A percentile compares a stretch with the other conserved stretches of the same genome.
These are phyloP conservation scores for Onychostoma macrolepis DNA, from an alignment of 2,113 vertebrate genomes.

Conservation along the genomic window DNA sequence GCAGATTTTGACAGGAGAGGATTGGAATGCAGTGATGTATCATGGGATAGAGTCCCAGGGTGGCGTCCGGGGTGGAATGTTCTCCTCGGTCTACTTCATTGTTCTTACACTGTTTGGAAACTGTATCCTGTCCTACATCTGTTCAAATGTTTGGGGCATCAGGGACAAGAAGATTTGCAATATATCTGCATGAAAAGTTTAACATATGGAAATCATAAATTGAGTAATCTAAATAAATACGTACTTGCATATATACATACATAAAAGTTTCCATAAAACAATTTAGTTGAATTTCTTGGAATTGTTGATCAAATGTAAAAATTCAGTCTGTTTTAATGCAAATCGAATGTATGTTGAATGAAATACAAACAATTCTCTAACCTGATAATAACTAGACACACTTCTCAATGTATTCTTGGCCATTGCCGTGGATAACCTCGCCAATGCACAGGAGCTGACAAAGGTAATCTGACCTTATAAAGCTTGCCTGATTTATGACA, in stretches of 20 bases:
- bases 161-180: background rate
- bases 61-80: constrained; percentile 91
- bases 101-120: constrained; percentile 96
- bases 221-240: background rate
- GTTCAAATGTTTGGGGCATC: background rate
- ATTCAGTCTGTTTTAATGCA: background rate
- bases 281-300: background rate
- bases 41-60: constrained; percentile 95
- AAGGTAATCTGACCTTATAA: constrained; percentile 78
- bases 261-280: background rate
- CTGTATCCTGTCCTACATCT: constrained; percentile 86
- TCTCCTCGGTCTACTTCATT: constrained; percentile 96
- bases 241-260: too few relatives aligned
- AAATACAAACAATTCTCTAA: constrained; percentile 74
- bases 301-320: background rate
- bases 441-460: constrained; percentile 95
- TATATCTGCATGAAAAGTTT: background rate
- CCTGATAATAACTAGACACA: constrained; percentile 79
- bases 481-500: background rate
- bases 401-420: constrained; percentile 96
- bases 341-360: background rate
- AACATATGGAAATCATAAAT: background rate
- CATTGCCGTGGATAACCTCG: constrained; percentile 95
- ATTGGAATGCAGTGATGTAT: constrained; percentile 99
- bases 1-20: constrained; percentile 95